Evolutionary conservation across 2,888 invertebrate species (phyloP).

Genomic region (Acleris holmiana): DNA sequence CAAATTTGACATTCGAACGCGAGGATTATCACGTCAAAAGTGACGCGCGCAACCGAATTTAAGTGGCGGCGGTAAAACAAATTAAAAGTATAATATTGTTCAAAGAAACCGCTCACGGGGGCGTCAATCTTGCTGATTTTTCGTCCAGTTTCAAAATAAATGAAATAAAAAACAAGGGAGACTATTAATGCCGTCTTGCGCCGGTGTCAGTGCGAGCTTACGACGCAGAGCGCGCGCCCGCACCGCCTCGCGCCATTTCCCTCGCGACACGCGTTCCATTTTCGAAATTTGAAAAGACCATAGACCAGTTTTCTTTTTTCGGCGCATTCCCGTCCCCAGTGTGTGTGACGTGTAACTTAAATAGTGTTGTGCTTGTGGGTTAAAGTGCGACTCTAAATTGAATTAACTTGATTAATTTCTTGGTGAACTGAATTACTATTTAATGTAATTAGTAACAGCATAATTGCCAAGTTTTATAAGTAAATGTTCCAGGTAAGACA

Average conservation of each 20-base stretch:
- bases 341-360: conserved; percentile 32
- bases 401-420: not conserved
- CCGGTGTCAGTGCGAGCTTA: conserved; percentile 73
- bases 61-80: conserved; percentile 54
- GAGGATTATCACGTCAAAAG: conserved; percentile 69
- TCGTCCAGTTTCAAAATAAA: conserved; percentile 72
- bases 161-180: conserved; percentile 63
- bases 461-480: not conserved
- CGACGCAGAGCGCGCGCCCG: conserved; percentile 75
- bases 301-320: conserved; percentile 43
- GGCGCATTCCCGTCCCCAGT: conserved; percentile 21
- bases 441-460: conserved; percentile 6
- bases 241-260: conserved; percentile 59
- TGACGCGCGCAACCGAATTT: conserved; percentile 65
- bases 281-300: conserved; percentile 46
- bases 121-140: conserved; percentile 73
- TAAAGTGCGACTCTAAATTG: conserved; percentile 16
- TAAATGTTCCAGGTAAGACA: too few relatives aligned
- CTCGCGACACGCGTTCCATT: conserved; percentile 51
- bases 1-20: conserved; percentile 42
- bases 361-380: conserved; percentile 35
- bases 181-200: conserved; percentile 67
- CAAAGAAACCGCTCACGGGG: conserved; percentile 62
- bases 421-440: conserved; percentile 7
- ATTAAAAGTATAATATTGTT: conserved; percentile 42